Evolutionary conservation across 2,888 invertebrate genomes (phyloP), one percentile per base, ranked within the genome.

Genomic region (Sphaeridia pumilis): DNA sequence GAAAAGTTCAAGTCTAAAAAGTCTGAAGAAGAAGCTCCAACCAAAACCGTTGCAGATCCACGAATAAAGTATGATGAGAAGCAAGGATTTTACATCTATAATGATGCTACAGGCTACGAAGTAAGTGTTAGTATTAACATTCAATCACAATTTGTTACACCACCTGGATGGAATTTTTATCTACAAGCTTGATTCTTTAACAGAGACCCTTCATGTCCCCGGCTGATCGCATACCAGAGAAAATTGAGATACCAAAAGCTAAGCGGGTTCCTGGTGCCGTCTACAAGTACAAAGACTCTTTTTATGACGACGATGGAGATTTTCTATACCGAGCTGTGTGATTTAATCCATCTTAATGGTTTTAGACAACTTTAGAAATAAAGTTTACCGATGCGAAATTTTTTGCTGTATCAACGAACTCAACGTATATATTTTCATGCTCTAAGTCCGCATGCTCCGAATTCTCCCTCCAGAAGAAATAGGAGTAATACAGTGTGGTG

Each of bases 301-400:
- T 80, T 69, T 88, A 87, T 70, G 84, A 86, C 67, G 76, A 80
- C 68, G 82, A 86, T 74, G 87, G 87, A 0, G 75, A 74, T 68
- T 85, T 87, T 73, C 73, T 87, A 52, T 88, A 86, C 68, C 75
- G 84, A 66, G 82, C 86, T 14, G 34, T 59, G 10, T 61, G 53
- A 53, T n/a, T n/a, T n/a, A n/a, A n/a, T n/a, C n/a, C n/a, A n/a
- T n/a, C n/a, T n/a, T n/a, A n/a, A n/a, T n/a, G n/a, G n/a, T n/a
- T n/a, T n/a, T n/a, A n/a, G n/a, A n/a, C n/a, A n/a, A n/a, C n/a
- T n/a, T n/a, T n/a, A n/a, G n/a, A n/a, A n/a, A n/a, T n/a, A n/a
- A n/a, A n/a, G n/a, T n/a, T n/a, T n/a, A n/a, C n/a, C n/a, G n/a
- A n/a, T n/a, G n/a, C n/a, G n/a, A n/a, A n/a, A n/a, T n/a, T n/a